Conservation (phyloP, 2,888 invertebrate genomes). For the Chymomyza procnemis region DNA sequence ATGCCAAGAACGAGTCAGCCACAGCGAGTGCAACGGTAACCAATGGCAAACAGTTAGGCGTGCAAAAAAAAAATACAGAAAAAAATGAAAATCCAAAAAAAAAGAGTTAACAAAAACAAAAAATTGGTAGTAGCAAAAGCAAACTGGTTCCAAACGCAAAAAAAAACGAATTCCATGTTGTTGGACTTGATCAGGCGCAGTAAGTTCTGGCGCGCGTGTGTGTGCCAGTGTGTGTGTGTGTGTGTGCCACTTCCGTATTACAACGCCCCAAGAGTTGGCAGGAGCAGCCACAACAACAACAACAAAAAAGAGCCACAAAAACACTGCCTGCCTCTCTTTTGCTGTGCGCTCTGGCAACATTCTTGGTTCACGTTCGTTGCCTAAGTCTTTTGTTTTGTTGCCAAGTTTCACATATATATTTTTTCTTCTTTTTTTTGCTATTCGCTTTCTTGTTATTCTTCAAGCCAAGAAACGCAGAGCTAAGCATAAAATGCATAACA, state of each 20-base stretch:
- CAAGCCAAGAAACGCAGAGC: conserved; percentile 37
- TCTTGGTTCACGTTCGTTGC: conserved; percentile 63
- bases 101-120: conserved; percentile 42
- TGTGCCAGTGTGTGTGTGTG: conserved; percentile 13
- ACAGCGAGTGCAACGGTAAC: conserved; percentile 61
- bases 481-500: conserved; percentile 25
- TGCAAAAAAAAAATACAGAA: conserved; percentile 57
- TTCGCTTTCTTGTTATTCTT: conserved; percentile 37
- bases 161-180: conserved; percentile 44
- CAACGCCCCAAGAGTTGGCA: conserved; percentile 32
- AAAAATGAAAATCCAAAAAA: conserved; percentile 35
- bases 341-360: conserved; percentile 23
- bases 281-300: background rate
- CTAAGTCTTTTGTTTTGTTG: conserved; percentile 61
- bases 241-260: conserved; percentile 58
- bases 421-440: conserved; percentile 13
- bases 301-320: background rate
- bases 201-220: conserved; percentile 11
- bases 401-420: conserved; percentile 15
- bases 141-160: conserved; percentile 66
- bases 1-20: conserved; percentile 36
- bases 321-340: conserved; percentile 4
- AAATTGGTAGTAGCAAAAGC: conserved; percentile 53
- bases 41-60: conserved; percentile 62
- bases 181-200: conserved; percentile 8